These are phyloP conservation scores for Syrrhaptes paradoxus DNA, from an alignment of 2,113 vertebrate genomes.

Conservation along the genomic window DNA sequence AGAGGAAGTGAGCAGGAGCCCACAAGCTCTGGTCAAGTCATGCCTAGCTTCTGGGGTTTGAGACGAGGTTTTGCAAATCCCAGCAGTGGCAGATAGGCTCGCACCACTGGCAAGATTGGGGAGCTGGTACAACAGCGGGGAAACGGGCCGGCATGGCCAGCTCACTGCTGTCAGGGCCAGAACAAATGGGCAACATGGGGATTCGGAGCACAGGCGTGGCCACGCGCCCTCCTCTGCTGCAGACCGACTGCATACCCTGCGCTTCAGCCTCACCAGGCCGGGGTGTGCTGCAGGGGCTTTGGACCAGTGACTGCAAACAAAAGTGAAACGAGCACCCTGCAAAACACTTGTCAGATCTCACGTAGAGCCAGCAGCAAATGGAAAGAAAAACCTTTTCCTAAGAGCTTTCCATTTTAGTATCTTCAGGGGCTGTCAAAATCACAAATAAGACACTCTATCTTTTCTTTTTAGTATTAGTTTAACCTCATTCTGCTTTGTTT, in stretches of 20 bases:
- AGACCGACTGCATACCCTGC: fast-evolving
- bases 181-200: fast-evolving
- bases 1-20: conserved; percentile 8
- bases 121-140: fast-evolving
- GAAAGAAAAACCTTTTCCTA: background rate
- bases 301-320: background rate
- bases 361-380: background rate
- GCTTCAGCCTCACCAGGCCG: background rate
- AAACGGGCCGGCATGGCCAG: fast-evolving
- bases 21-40: background rate
- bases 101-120: background rate
- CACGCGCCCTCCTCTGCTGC: background rate
- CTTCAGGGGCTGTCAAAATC: background rate
- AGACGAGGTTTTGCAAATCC: background rate
- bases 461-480: background rate
- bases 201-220: fast-evolving
- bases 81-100: background rate
- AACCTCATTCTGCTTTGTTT: conserved; percentile 5
- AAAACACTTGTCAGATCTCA: background rate
- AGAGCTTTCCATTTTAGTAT: background rate
- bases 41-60: background rate
- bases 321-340: background rate
- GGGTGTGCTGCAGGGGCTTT: background rate
- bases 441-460: background rate
- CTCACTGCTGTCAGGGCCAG: fast-evolving